These are phyloP conservation scores for Cyanoramphus novaezelandiae DNA, from an alignment of 2,113 vertebrate genomes.

Conservation along the genomic window DNA sequence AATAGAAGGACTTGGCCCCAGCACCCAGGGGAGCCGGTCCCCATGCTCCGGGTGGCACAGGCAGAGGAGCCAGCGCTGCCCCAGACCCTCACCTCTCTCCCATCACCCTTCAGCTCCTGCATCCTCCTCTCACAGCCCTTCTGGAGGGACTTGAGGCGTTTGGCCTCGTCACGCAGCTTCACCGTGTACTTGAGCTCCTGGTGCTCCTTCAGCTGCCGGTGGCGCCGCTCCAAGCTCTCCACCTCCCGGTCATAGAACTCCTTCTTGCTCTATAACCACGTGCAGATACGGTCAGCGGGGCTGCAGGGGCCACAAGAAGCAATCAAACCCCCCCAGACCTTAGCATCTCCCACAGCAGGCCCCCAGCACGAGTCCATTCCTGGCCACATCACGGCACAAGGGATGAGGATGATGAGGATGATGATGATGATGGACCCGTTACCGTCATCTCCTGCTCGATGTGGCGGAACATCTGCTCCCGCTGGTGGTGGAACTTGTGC, in stretches of 20 bases:
- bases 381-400: neutral
- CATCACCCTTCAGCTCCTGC: conserved; percentile 39
- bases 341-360: neutral
- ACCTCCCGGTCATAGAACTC: conserved; percentile 74
- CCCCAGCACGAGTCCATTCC: neutral
- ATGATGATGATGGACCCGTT: neutral
- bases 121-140: conserved; percentile 48
- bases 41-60: neutral
- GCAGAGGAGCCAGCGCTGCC: rapidly evolving
- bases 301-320: neutral
- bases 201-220: conserved; percentile 51
- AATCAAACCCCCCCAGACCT: neutral
- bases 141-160: conserved; percentile 71
- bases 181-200: conserved; percentile 66
- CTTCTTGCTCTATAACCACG: conserved; percentile 62
- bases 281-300: neutral
- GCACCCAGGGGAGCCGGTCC: rapidly evolving
- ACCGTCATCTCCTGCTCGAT: conserved; percentile 78
- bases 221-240: conserved; percentile 62
- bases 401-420: neutral
- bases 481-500: conserved; percentile 72
- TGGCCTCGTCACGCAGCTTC: conserved; percentile 65
- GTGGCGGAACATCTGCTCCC: conserved; percentile 77
- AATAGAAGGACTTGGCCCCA: neutral
- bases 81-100: conserved; percentile 53